Conservation (phyloP, 2,888 invertebrate species). For the Horisme vitalbata region DNA sequence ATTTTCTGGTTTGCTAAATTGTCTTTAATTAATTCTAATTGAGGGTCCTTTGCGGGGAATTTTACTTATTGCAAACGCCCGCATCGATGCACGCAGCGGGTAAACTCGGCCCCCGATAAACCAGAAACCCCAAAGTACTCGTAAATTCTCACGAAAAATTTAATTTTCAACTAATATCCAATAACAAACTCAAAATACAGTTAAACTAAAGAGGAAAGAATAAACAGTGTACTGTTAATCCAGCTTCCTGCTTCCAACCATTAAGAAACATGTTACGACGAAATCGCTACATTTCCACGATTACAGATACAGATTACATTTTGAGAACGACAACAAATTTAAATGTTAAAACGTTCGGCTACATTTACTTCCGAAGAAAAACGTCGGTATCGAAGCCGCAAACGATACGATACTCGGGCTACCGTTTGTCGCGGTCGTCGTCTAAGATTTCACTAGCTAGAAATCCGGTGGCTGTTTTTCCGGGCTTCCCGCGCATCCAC, state of each 20-base stretch:
- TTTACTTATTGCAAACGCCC: slow-evolving; percentile 69
- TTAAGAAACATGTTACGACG: slow-evolving; percentile 47
- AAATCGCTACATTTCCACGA: slow-evolving; percentile 55
- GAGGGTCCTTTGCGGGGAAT: slow-evolving; percentile 72
- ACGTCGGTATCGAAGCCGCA: slow-evolving; percentile 44
- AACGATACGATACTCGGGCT: slow-evolving; percentile 55
- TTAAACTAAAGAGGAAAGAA: slow-evolving; percentile 49
- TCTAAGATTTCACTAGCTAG: slow-evolving; percentile 77
- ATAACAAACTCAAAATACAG: slow-evolving; percentile 41
- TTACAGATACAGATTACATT: slow-evolving; percentile 48
- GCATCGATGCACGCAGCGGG: slow-evolving; percentile 58
- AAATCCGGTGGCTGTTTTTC: slow-evolving; percentile 78
- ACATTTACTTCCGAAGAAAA: slow-evolving; percentile 66
- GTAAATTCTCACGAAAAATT: slow-evolving; percentile 59
- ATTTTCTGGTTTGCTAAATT: slow-evolving; percentile 79
- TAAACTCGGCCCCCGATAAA: slow-evolving; percentile 60
- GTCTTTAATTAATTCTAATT: slow-evolving; percentile 82
- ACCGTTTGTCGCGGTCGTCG: slow-evolving; percentile 51
- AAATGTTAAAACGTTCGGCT: slow-evolving; percentile 50
- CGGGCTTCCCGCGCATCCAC: slow-evolving; percentile 79
- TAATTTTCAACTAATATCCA: slow-evolving; percentile 38
- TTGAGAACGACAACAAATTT: slow-evolving; percentile 52
- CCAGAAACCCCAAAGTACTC: slow-evolving; percentile 35
- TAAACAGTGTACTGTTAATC: slow-evolving; percentile 39
- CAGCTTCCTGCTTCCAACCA: slow-evolving; percentile 51